phyloP scores from a whole-genome alignment of 2,888 invertebrate genomes.

The Ectropis crepuscularia region DNA sequence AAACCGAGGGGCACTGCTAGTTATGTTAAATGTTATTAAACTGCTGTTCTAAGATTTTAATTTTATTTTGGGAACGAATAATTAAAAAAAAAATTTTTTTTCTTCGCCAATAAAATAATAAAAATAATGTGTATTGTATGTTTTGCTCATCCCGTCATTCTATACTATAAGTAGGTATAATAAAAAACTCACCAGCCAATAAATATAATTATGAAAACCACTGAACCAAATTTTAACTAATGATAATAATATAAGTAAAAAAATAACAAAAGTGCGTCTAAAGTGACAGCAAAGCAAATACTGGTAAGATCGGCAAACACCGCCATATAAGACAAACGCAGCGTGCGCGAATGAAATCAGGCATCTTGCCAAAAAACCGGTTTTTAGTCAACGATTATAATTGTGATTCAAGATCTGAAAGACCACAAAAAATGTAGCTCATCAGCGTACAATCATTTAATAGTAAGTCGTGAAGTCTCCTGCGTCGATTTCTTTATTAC shows the following conservation, averaged over 20 bases:
- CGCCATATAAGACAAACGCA: neutral
- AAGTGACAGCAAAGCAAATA: slow-evolving; percentile 30
- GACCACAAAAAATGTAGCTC: slow-evolving; percentile 1
- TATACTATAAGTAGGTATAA: no score
- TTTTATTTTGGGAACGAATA: no score
- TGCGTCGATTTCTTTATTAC: no score
- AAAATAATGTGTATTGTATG: no score
- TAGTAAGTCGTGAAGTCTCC: neutral
- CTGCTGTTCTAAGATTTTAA: no score
- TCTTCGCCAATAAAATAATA: no score
- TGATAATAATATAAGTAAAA: neutral
- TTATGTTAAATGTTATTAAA: no score
- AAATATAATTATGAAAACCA: neutral
- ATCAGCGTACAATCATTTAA: neutral
- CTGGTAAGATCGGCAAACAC: slow-evolving; percentile 24
- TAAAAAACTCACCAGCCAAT: neutral
- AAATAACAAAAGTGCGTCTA: slow-evolving; percentile 1
- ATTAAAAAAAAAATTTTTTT: no score
- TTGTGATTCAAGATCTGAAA: neutral
- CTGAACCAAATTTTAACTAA: neutral
- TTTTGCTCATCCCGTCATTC: no score
- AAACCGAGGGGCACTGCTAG: no score
- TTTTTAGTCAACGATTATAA: slow-evolving; percentile 11
- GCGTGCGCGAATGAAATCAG: slow-evolving; percentile 18
- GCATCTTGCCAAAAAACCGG: slow-evolving; percentile 30